Evolutionary conservation across 2,888 invertebrate genomes (phyloP), one percentile per base, ranked within the genome.

Genomic region (Euphydryas editha): DNA sequence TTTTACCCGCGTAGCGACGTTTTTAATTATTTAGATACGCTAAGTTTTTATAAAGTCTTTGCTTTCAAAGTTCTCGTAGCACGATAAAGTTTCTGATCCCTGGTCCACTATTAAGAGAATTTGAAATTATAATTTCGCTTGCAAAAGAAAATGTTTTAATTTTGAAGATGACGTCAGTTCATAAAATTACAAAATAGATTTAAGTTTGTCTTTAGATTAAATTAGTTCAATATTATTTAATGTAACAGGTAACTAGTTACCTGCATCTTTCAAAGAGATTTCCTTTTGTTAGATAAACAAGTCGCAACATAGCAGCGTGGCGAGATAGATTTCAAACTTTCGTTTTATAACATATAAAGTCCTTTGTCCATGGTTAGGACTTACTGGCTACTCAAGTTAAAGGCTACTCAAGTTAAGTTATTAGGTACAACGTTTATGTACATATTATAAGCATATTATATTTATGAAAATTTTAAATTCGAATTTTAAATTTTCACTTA

Each of bases 1-100:
- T 24, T 51, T 51, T 7, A 1, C 21, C 24, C 15, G 15, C 2
- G 15, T 51, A 7, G 21, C 49, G 15, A 13, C 15, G 49, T 54
- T 51, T 30, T 24, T 36, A n/a, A 11, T 54, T 17, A 10, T 36
- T 54, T 17, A 30, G 17, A 11, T 30, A 54, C 17, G 30, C 36
- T 18, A 54, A 54, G 54, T 36, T 54, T 36, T 21, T 54, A 54
- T 36, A 51, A 51, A 54, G 54, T 54, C 47, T 17, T n/a, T 46
- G 44, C 5, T 17, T 39, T 7, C 30, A 20, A 47, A 47, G 47
- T 21, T 24, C 6, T 7, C 15, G 49, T 24, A 21, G 8, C 49
- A 51, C 21, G 24, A 10, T 17, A 17, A 54, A 54, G 54, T 54
- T 54, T 54, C 2, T 36, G 30, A 10, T 11, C 15, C 54, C 54